Evolutionary conservation across 2,888 invertebrate species (phyloP).

Genomic region (Idaea dimidiata): DNA sequence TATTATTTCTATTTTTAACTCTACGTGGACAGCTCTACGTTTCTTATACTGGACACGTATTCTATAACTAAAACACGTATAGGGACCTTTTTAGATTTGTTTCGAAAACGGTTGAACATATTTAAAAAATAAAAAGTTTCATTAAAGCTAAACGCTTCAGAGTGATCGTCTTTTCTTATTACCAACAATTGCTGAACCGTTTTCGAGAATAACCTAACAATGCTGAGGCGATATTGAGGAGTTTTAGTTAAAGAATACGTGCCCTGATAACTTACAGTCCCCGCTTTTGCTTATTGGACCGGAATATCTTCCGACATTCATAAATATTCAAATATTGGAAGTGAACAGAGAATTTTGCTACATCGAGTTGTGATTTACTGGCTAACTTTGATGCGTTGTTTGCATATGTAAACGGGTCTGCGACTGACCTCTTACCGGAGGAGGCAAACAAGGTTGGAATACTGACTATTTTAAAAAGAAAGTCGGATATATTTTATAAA

Average conservation of each 20-base stretch:
- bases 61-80: too few relatives aligned
- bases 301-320: slow-evolving; percentile 11
- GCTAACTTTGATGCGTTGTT: slow-evolving; percentile 14
- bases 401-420: slow-evolving; percentile 21
- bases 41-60: too few relatives aligned
- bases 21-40: too few relatives aligned
- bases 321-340: slow-evolving; percentile 23
- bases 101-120: too few relatives aligned
- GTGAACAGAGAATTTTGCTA: slow-evolving; percentile 4
- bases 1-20: too few relatives aligned
- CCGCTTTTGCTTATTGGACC: slow-evolving; percentile 27
- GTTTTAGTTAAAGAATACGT: slow-evolving; percentile 9
- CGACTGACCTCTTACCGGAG: slow-evolving; percentile 2
- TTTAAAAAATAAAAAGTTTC: too few relatives aligned
- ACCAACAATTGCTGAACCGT: too few relatives aligned
- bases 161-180: too few relatives aligned
- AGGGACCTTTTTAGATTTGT: too few relatives aligned
- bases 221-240: too few relatives aligned
- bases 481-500: neutral
- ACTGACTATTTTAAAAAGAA: neutral
- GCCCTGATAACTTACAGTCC: slow-evolving; percentile 40
- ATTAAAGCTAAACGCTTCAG: too few relatives aligned
- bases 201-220: too few relatives aligned
- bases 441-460: neutral
- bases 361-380: slow-evolving; percentile 19